Evolutionary conservation across 2,113 vertebrate species (phyloP), one percentile per base, ranked within the genome.

Genomic region (Marmota monax): DNA sequence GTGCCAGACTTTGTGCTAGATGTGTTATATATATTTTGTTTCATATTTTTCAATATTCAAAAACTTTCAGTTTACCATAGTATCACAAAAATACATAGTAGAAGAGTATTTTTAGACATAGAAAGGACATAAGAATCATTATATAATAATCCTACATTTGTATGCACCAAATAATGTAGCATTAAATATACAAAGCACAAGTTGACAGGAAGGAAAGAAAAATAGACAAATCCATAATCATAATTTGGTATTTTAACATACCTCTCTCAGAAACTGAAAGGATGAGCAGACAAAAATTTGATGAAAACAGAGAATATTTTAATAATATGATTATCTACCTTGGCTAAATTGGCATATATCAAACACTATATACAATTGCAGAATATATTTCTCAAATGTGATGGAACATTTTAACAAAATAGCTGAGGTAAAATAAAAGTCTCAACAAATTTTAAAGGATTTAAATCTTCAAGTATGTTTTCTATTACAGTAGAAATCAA

Each of bases 31-130:
- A 69, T 87, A 37, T 42, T 90, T 82, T 69, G 4, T 53, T 84
- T 78, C 53, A 58, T 73, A 77, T 42, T 65, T 87, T 92, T 86
- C 79, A 78, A 42, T 65, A 85, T 73, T 92, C 42, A 94, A 86
- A 94, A 58, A 85, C 88, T 56, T 42, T 9, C 8, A 83, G 22
- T 58, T 20, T 88, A 84, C 4, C 74, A 89, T 25, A 89, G 37
- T 42, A 65, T 85, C 20, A 73, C 51, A 70, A 53, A 78, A 84
- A 53, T 22, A 94, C 45, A 79, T 92, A 9, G 53, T 67, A 1
- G 23, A 61, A 88, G 51, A 84, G 29, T 34, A 51, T 39, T 88
- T 42, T 34, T 92, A 65, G 67, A 82, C 69, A 80, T 29, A 91
- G 5, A 82, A 85, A 91, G 86, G 17, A 53, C 0, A 70, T 69